Conservation (phyloP, 1,140 invertebrate genomes). For the Temnothorax longispinosus region DNA sequence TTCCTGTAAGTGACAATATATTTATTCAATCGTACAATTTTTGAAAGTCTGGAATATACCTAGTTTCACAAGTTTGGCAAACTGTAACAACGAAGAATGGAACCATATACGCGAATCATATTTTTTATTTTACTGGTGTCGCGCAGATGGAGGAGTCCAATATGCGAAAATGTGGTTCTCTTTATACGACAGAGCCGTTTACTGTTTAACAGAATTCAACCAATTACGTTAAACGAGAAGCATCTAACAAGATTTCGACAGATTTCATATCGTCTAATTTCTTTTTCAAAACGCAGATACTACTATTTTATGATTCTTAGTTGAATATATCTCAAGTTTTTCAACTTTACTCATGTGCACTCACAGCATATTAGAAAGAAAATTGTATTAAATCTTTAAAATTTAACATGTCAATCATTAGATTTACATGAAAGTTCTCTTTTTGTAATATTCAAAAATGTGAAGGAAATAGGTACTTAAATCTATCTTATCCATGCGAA, state of each 20-base stretch:
- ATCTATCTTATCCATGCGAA: background rate
- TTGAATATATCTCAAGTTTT: background rate
- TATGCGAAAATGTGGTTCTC: constrained; percentile 16
- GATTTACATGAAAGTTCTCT: background rate
- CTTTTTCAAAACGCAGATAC: background rate
- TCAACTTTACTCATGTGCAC: background rate
- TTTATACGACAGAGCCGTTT: background rate
- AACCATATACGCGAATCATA: background rate
- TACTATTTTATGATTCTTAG: background rate
- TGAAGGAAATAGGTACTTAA: background rate
- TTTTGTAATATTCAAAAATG: background rate
- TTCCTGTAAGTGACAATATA: background rate
- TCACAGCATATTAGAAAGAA: background rate
- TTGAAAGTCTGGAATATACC: background rate
- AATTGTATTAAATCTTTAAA: background rate
- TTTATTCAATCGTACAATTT: background rate
- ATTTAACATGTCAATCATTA: background rate
- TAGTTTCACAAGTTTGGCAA: background rate
- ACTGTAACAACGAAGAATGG: background rate
- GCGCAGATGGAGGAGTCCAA: background rate
- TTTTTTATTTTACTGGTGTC: constrained; percentile 12
- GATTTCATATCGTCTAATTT: background rate
- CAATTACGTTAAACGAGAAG: constrained; percentile 34
- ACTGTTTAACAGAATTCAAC: constrained; percentile 32
- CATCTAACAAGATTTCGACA: constrained; percentile 2